Percentiles rank a stretch among this genome's conserved stretches.
Evolutionary conservation across 2,888 invertebrate species (phyloP).

Genomic region (Tenthredo distinguenda): DNA sequence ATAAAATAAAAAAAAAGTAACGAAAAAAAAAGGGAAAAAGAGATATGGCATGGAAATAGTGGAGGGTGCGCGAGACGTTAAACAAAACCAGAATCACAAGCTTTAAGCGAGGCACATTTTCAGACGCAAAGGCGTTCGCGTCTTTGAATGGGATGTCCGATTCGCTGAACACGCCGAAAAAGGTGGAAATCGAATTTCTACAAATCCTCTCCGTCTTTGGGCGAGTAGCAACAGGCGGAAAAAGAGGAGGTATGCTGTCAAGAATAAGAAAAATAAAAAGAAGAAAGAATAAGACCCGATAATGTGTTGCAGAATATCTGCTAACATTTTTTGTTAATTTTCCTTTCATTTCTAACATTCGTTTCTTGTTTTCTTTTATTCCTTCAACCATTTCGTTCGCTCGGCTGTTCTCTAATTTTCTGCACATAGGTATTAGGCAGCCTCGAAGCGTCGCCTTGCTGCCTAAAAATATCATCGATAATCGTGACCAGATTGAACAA

Average conservation of each 20-base stretch:
- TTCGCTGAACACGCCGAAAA: constrained; percentile 15
- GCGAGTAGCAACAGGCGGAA: background rate
- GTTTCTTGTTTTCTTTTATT: too few species aligned
- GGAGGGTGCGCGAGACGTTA: constrained; percentile 6
- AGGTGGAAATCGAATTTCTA: constrained; percentile 27
- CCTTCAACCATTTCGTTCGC: too few species aligned
- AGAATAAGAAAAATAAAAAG: background rate
- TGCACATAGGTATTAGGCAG: background rate
- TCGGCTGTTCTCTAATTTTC: background rate
- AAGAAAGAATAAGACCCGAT: background rate
- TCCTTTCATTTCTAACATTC: background rate
- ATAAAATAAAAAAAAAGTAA: background rate
- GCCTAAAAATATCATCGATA: background rate
- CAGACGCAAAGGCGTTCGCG: constrained; percentile 7
- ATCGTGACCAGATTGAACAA: constrained; percentile 1
- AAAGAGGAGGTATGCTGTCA: background rate
- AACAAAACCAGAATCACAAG: constrained; percentile 25
- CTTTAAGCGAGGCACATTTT: background rate
- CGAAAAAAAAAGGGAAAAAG: background rate
- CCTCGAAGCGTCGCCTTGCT: background rate
- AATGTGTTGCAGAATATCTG: background rate
- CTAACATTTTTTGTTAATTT: background rate
- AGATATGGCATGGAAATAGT: background rate
- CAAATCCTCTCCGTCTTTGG: background rate
- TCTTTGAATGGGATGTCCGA: constrained; percentile 22